phyloP scores from a whole-genome alignment of 2,888 invertebrate species.

The Nymphalis polychloros region DNA sequence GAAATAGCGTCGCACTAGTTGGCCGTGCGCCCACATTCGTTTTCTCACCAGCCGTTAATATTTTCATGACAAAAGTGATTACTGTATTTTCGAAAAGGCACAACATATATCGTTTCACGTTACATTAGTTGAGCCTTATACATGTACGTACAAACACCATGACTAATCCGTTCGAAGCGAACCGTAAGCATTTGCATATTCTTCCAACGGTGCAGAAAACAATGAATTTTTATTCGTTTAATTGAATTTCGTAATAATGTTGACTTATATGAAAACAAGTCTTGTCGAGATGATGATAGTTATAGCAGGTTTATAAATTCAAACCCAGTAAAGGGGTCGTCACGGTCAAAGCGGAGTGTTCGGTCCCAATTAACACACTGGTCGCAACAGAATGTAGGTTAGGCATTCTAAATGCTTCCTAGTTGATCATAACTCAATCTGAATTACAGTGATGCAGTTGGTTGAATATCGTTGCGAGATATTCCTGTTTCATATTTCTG shows the following conservation, averaged over 20 bases:
- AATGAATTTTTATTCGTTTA: not conserved
- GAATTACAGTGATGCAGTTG: conserved; percentile 32
- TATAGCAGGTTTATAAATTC: conserved; percentile 31
- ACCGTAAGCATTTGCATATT: conserved; percentile 4
- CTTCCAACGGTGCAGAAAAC: not conserved
- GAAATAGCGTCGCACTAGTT: conserved; percentile 67
- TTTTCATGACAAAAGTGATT: conserved; percentile 47
- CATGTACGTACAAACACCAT: conserved; percentile 1
- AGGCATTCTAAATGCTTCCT: conserved; percentile 41
- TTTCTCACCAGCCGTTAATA: conserved; percentile 54
- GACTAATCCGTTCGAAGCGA: not conserved
- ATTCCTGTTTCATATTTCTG: conserved; percentile 23
- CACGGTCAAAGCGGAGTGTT: conserved; percentile 36
- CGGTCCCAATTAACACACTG: conserved; percentile 40
- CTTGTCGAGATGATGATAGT: conserved; percentile 12
- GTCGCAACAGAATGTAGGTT: conserved; percentile 40
- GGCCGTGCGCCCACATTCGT: conserved; percentile 69
- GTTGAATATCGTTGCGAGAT: conserved; percentile 28
- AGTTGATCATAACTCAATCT: conserved; percentile 37
- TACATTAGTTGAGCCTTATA: conserved; percentile 19
- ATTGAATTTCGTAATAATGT: not conserved
- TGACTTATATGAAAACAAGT: not conserved
- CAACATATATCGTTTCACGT: conserved; percentile 36
- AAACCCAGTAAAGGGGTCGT: conserved; percentile 34
- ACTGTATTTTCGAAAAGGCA: conserved; percentile 41